A percentile compares a stretch with the other conserved stretches of the same genome.
Conservation (phyloP, 2,113 vertebrate genomes). For the Chaetops frenatus region DNA sequence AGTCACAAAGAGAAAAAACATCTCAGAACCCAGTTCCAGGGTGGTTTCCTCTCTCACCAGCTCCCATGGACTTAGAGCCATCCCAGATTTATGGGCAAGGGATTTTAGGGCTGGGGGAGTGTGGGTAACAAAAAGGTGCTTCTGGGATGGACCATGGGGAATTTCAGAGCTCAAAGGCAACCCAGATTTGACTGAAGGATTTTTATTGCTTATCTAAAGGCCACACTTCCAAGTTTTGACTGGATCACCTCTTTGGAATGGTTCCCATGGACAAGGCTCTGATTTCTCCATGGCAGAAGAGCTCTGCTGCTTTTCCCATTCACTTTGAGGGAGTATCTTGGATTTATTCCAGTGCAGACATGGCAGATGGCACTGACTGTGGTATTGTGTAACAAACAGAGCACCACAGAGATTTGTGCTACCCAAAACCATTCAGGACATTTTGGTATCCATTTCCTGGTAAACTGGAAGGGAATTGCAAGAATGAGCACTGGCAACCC, state of each 20-base stretch:
- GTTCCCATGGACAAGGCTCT: background rate
- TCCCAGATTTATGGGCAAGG: no score
- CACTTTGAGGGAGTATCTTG: background rate
- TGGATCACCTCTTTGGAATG: background rate
- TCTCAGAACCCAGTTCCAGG: background rate
- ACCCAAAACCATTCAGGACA: background rate
- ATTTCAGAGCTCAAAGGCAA: background rate
- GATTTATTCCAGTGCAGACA: background rate
- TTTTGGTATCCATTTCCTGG: background rate
- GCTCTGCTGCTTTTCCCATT: background rate
- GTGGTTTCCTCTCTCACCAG: background rate
- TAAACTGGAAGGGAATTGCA: background rate
- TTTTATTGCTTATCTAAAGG: background rate
- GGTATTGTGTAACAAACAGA: background rate
- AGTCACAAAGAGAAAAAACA: background rate
- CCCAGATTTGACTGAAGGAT: background rate
- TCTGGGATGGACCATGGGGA: background rate
- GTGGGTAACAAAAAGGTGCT: no score
- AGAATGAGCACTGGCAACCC: background rate
- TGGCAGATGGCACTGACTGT: accelerated
- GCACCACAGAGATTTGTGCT: background rate
- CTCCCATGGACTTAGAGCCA: background rate
- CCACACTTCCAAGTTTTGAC: background rate
- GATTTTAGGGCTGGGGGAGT: background rate
- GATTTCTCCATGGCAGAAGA: background rate